Base-by-base conservation (phyloP, 2,888 invertebrate genomes). In the Agrotis puta region DNA sequence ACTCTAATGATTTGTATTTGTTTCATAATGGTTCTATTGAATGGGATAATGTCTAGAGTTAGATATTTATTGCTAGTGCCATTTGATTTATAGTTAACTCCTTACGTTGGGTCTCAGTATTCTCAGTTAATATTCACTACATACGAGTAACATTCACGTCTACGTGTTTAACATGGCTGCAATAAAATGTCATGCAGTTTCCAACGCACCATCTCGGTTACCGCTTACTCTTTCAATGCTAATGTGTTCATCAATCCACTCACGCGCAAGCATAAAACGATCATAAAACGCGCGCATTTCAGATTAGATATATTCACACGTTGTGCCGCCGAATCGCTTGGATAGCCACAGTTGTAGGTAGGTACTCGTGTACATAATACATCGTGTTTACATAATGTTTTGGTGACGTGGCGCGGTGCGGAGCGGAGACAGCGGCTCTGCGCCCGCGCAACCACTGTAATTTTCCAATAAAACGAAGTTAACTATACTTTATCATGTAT, bases 381-480 rank as follows among this genome's bases (percentile, higher is more conserved):
- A 56, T 54, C 43, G 63, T 80, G 83, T 85, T 85, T 82, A 85
- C 80, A 83, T 85, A 79, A 83, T 66, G 85, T 82, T 72, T 59
- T 59, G 69, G 69, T 86, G 84, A 84, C 86, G 84, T 85, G 77
- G 78, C 75, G 64, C 53, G 54, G 58, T 61, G 59, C 63, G 54
- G 62, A 67, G 62, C 70, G 69, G 75, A 85, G 84, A 87, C 87
- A 74, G 84, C 81, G 70, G 33, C 54, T 50, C 58, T 63, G 63
- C 71, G 65, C 75, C 71, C 78, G 79, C 81, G 70, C 72, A 66
- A 68, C 73, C 79, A 78, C 83, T 66, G 88, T 90, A 85, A 90
- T 90, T 90, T 89, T 89, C 89, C 90, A 85, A 89, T 88, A 86
- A 81, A 85, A 74, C 74, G 61, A 57, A 84, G 74, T 74, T 71